phyloP scores from a whole-genome alignment of 2,113 vertebrate species.

The Nyctibius bracteatus region DNA sequence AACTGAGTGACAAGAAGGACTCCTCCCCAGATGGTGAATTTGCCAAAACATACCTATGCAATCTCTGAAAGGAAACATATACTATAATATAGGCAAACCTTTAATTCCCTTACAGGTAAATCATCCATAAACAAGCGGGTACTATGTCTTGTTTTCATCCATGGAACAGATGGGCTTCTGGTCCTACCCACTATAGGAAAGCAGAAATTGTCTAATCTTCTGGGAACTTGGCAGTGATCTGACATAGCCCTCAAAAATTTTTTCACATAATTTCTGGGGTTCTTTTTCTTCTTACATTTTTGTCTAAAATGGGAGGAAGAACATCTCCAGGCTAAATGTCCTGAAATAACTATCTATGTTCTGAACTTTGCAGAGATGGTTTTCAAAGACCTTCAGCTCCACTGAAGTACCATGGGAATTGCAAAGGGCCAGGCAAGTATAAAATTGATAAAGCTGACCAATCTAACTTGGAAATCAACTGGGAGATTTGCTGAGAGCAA shows the following conservation, averaged over 20 bases:
- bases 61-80: background rate
- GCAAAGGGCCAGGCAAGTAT: background rate
- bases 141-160: background rate
- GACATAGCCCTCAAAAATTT: background rate
- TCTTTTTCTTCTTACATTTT: background rate
- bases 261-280: background rate
- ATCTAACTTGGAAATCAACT: background rate
- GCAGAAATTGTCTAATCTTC: background rate
- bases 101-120: background rate
- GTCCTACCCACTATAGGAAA: background rate
- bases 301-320: background rate
- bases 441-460: background rate
- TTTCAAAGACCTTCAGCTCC: background rate
- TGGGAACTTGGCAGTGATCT: background rate
- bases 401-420: background rate
- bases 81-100: fast-evolving
- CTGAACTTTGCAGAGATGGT: background rate
- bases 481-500: background rate
- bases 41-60: background rate
- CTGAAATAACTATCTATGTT: background rate
- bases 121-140: fast-evolving
- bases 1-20: background rate
- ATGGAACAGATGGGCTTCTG: background rate
- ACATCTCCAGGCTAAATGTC: background rate
- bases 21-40: background rate